Conservation (phyloP, 2,113 vertebrate species). For the Centropristis striata region DNA sequence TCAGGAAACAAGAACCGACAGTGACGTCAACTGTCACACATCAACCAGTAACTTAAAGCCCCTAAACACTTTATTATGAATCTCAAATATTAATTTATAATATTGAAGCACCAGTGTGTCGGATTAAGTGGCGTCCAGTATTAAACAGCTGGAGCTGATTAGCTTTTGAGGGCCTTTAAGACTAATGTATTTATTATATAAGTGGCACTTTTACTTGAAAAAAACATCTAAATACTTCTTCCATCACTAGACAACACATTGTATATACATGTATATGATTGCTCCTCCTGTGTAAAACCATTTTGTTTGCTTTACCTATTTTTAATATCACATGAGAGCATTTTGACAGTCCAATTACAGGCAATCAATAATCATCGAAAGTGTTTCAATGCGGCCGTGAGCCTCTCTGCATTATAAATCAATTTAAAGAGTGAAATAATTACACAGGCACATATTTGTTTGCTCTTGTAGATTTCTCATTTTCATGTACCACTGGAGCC, state of each 20-base stretch:
- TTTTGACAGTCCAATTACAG: slow-evolving; percentile 74
- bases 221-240: background rate
- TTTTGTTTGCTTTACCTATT: slow-evolving; percentile 47
- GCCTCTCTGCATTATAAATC: slow-evolving; percentile 44
- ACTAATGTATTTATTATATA: no score
- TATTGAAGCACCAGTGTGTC: no score
- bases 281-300: background rate
- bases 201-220: no score
- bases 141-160: no score
- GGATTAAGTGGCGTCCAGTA: no score
- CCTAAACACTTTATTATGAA: background rate
- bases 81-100: background rate
- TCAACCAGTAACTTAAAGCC: background rate
- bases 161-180: no score
- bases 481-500: slow-evolving; percentile 25
- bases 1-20: background rate
- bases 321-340: slow-evolving; percentile 45
- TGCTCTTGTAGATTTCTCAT: slow-evolving; percentile 21
- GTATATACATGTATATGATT: background rate
- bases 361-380: slow-evolving; percentile 69
- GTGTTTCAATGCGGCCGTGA: slow-evolving; percentile 32
- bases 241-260: background rate
- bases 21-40: background rate
- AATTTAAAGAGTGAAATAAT: slow-evolving; percentile 33
- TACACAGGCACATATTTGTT: slow-evolving; percentile 26